Evolutionary conservation across 2,797 vertebrate genomes (phyloP), one percentile per base, ranked within the genome.

Genomic region (Acanthurus tractus): DNA sequence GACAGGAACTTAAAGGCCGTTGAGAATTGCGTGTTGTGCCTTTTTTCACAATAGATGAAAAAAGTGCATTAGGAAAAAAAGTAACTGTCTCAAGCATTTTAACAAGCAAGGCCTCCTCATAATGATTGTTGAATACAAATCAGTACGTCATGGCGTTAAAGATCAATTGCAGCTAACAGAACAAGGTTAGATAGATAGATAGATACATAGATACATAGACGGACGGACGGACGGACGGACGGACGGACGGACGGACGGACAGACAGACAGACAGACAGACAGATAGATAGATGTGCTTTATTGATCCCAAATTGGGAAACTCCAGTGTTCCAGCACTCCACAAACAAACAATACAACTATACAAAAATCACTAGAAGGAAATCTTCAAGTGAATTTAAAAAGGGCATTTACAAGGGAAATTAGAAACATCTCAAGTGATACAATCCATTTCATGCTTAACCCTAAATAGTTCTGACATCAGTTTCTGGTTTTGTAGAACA

Each of bases 401-500:
- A n/a, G n/a, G n/a, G n/a, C n/a, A n/a, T n/a, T n/a, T n/a, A n/a
- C n/a, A n/a, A n/a, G n/a, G n/a, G n/a, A n/a, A n/a, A n/a, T n/a
- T n/a, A n/a, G n/a, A n/a, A 34, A 38, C 63, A 55, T 63, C 63
- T 12, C 1, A 7, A 48, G 15, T 3, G 25, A 53, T 22, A 6
- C 9, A 12, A 18, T 53, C 56, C 20, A 44, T 53, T 0, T 9
- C 18, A n/a, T 65, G 13, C 54, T 49, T 70, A 20, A 36, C 50
- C 61, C 20, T 73, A 4, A 63, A 34, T 67, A 53, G 8, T 22
- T 40, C 53, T 52, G 50, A 72, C 22, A 70, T 66, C 40, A 40
- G 55, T 56, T 57, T 70, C 63, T 48, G 58, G 48, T 62, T 77
- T 58, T 70, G 40, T 15, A 44, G 53, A 63, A 36, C 18, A 20